phyloP scores from a whole-genome alignment of 2,797 vertebrate genomes.

The Scomberomorus guttatus region DNA sequence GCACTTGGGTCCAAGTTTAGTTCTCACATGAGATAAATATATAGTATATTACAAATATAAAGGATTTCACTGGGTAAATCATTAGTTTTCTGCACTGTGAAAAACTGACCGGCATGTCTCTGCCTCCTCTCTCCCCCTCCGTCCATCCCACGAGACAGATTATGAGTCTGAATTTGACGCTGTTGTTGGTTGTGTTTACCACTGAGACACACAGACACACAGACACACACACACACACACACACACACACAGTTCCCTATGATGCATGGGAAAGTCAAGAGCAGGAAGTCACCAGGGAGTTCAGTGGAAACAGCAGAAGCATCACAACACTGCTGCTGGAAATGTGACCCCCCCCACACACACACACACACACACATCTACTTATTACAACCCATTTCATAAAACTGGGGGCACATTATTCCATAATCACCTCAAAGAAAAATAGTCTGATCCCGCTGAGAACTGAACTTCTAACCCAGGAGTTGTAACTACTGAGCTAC shows the following conservation, averaged over 20 bases:
- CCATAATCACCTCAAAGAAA: constrained; percentile 25
- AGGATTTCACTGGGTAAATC: not conserved
- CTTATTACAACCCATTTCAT: constrained; percentile 25
- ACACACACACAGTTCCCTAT: constrained; percentile 11
- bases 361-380: not conserved
- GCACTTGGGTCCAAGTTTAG: not conserved
- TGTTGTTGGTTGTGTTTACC: not conserved
- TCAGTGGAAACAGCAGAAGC: constrained; percentile 43
- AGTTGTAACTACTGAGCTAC: not conserved
- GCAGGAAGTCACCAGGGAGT: constrained; percentile 53
- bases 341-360: constrained; percentile 1
- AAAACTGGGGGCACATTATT: constrained; percentile 21
- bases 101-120: not conserved
- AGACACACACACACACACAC: not conserved
- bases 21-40: not conserved
- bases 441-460: constrained; percentile 20
- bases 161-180: constrained; percentile 9
- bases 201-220: not conserved
- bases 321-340: constrained; percentile 34
- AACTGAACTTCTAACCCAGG: not conserved
- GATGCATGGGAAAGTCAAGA: constrained; percentile 67
- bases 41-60: too few relatives aligned
- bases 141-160: constrained; percentile 1
- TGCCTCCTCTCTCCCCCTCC: not conserved
- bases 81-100: not conserved